Conservation (phyloP, 2,797 vertebrate species). For the Salmo trutta region DNA sequence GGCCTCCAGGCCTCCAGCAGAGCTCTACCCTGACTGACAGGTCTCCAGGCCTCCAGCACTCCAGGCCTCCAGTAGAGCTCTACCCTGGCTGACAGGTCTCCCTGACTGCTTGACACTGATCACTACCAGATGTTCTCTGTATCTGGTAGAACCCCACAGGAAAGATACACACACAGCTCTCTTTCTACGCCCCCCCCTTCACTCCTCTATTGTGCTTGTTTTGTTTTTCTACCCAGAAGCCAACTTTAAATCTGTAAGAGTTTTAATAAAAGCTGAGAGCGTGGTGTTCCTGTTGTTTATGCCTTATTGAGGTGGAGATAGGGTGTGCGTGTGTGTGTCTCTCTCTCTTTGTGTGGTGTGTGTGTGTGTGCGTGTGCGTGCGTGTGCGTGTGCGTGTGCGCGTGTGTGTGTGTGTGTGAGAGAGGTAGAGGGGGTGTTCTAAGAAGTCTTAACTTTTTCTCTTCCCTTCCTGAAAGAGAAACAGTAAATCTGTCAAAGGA, state of each 20-base stretch:
- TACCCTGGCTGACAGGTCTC: conserved; percentile 71
- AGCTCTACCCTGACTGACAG: too few species aligned
- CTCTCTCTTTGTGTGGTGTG: too few species aligned
- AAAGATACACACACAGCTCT: conserved; percentile 35
- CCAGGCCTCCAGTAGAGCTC: conserved; percentile 20
- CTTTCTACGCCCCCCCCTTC: conserved; percentile 11
- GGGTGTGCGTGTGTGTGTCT: too few species aligned
- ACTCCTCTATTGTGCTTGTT: conserved; percentile 23
- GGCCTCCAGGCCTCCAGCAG: too few species aligned
- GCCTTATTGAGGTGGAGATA: conserved; percentile 2
- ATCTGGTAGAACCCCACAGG: conserved; percentile 58
- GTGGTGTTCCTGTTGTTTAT: conserved; percentile 36
- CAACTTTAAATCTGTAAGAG: conserved; percentile 13
- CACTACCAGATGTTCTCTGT: conserved; percentile 75
- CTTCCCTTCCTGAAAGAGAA: conserved; percentile 1
- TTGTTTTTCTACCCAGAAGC: background rate
- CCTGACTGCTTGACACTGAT: conserved; percentile 60
- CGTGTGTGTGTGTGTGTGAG: too few species aligned
- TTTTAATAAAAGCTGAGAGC: conserved; percentile 49
- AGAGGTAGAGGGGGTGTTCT: background rate
- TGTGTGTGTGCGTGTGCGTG: too few species aligned
- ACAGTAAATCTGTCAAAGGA: background rate
- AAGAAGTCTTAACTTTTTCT: conserved; percentile 7
- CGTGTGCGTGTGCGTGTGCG: too few species aligned
- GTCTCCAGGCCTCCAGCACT: too few species aligned